phyloP scores from a whole-genome alignment of 2,888 invertebrate species.

The Podotricha telesiphe region DNA sequence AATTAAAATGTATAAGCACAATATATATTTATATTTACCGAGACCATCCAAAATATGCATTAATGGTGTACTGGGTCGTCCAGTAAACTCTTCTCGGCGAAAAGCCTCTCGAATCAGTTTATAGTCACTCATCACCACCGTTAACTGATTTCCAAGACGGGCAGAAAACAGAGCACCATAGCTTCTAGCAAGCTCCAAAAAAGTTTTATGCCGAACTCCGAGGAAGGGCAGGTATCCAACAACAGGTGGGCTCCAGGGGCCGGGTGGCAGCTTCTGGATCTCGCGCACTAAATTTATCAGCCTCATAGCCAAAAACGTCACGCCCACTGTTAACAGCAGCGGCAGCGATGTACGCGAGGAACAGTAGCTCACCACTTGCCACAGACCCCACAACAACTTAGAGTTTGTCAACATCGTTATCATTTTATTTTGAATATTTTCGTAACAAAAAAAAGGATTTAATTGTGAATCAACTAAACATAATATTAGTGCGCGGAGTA shows the following conservation, averaged over 20 bases:
- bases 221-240: constrained; percentile 93
- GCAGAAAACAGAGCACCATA: constrained; percentile 93
- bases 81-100: constrained; percentile 93
- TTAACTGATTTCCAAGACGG: constrained; percentile 90
- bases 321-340: constrained; percentile 76
- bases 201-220: constrained; percentile 90
- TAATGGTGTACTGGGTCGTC: constrained; percentile 93
- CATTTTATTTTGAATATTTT: constrained; percentile 61
- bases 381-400: constrained; percentile 82
- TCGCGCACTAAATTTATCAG: constrained; percentile 76
- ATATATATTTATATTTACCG: constrained; percentile 84
- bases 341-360: constrained; percentile 66
- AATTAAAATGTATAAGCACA: background rate
- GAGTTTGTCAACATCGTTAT: constrained; percentile 69
- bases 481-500: constrained; percentile 70
- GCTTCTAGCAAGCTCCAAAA: constrained; percentile 88
- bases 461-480: constrained; percentile 57
- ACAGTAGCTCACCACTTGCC: constrained; percentile 76
- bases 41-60: constrained; percentile 94
- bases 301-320: constrained; percentile 74
- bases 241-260: constrained; percentile 94
- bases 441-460: constrained; percentile 50
- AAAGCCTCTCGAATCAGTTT: constrained; percentile 93
- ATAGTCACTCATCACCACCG: constrained; percentile 94
- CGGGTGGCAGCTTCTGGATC: constrained; percentile 88